phyloP scores from a whole-genome alignment of 2,888 invertebrate species.

The Pseudococcus viburni region DNA sequence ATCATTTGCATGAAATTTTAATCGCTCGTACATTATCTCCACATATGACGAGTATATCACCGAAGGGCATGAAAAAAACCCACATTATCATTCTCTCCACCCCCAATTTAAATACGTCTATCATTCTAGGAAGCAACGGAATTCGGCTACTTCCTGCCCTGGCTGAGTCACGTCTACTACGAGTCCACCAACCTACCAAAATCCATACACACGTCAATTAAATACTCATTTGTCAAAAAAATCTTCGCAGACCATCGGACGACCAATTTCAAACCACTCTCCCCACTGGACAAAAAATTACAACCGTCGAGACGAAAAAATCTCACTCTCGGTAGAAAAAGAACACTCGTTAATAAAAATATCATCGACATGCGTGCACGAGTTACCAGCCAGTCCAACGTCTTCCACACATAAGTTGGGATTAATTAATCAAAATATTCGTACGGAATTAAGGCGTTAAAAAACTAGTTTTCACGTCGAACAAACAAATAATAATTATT shows the following conservation, averaged over 20 bases:
- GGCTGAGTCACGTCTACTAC: neutral
- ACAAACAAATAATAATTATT: conserved; percentile 33
- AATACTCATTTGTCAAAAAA: neutral
- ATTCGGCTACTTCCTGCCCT: neutral
- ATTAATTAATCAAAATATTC: conserved; percentile 38
- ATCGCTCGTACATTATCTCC: neutral
- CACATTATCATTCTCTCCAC: neutral
- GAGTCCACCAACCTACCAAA: neutral
- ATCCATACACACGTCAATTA: neutral
- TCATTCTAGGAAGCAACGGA: neutral
- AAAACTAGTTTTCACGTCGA: conserved; percentile 18
- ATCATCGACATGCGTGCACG: neutral
- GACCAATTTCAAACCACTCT: neutral
- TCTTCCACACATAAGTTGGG: neutral
- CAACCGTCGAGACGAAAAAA: neutral
- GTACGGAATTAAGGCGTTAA: conserved; percentile 16
- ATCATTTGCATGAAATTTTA: conserved; percentile 38
- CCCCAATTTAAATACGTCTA: neutral
- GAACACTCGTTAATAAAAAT: conserved; percentile 29
- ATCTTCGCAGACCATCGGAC: too few species aligned
- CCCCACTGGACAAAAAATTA: neutral
- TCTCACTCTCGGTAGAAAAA: neutral
- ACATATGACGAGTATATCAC: neutral
- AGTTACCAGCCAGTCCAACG: neutral
- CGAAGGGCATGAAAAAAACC: neutral